Percentiles rank a stretch among this genome's conserved stretches.
These are phyloP conservation scores for Galbula dea DNA, from an alignment of 2,113 vertebrate genomes.

Conservation along the genomic window DNA sequence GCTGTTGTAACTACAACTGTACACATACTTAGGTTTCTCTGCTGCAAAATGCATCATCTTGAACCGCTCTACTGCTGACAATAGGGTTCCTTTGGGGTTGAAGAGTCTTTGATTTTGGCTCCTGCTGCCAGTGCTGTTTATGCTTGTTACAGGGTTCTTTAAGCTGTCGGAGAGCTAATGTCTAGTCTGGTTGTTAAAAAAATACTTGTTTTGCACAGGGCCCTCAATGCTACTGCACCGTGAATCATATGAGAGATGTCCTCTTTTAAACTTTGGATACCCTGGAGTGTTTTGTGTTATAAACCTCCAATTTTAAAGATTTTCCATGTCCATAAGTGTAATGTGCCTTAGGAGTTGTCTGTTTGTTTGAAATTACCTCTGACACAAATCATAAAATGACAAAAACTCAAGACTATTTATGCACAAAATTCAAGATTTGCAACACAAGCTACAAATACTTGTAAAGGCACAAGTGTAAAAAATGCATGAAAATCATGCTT, in stretches of 20 bases:
- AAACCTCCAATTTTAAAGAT: not conserved
- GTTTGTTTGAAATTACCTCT: not conserved
- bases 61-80: fast-evolving
- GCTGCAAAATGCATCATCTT: not conserved
- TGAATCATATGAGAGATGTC: not conserved
- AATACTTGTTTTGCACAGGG: not conserved
- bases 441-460: not conserved
- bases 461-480: not conserved
- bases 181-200: fast-evolving
- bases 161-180: not conserved
- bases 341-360: not conserved
- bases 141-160: not conserved
- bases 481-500: not conserved
- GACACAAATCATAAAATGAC: not conserved
- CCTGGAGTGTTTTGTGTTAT: not conserved
- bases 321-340: not conserved
- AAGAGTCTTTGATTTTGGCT: not conserved
- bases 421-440: not conserved
- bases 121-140: not conserved
- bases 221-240: not conserved
- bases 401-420: not conserved
- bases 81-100: not conserved
- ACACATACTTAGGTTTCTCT: not conserved
- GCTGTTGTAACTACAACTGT: not conserved
- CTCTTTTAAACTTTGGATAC: not conserved